Evolutionary conservation across 2,797 vertebrate genomes (phyloP), one percentile per base, ranked within the genome.

Genomic region (Antennarius maculatus): DNA sequence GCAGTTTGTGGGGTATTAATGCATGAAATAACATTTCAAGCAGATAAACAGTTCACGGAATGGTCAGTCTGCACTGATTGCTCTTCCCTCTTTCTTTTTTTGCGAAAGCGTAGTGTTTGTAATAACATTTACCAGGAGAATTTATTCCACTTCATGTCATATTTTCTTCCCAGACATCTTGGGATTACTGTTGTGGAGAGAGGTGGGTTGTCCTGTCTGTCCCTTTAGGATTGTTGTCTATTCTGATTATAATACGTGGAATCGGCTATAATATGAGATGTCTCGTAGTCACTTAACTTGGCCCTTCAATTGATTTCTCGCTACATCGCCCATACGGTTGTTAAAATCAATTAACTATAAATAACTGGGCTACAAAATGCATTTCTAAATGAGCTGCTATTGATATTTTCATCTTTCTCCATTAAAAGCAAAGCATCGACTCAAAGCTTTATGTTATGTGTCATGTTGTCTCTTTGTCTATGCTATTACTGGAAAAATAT

Each of bases 21-120:
- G 90, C 91, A 93, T 93, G 92, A 94, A 94, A 94, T 93, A 91
- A 88, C 90, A 91, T 93, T 94, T 93, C 90, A 91, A 85, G 91
- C 89, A 91, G 92, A 93, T 92, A 91, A 93, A 93, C 85, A 81
- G 85, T 90, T 86, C 57, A 64, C 80, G 61, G 87, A 87, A 86
- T 79, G 86, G 83, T 89, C 87, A 74, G 78, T 74, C 65, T 54
- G 79, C 61, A 56, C 74, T 87, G 89, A 91, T 90, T 88, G 84
- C 77, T 90, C 82, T 78, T 59, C 77, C 82, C 81, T 78, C 73
- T 77, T 79, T 85, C 85, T 82, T 83, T 34, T 77, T 86, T 76
- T 76, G 74, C 59, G 76, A 80, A 72, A 83, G 75, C 86, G 80
- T 76, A 82, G 85, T 89, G 81, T 91, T 88, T 88, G 84, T 84